phyloP scores from a whole-genome alignment of 2,113 vertebrate genomes.

The Pristiophorus japonicus region DNA sequence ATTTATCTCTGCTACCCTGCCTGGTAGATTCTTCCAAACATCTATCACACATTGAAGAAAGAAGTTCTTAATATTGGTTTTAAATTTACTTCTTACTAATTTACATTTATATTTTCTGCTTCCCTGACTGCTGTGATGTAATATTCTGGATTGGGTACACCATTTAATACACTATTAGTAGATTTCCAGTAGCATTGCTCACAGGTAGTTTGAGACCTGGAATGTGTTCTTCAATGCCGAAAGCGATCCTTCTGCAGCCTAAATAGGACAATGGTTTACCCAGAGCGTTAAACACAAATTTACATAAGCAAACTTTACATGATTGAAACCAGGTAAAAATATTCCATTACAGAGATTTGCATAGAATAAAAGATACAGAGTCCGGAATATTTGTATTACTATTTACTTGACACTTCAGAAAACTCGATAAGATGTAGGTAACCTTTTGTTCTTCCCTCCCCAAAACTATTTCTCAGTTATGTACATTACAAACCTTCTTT shows the following conservation, averaged over 20 bases:
- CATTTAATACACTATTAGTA: neutral
- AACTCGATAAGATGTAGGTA: neutral
- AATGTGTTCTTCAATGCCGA: neutral
- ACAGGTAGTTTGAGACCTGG: neutral
- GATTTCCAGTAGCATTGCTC: neutral
- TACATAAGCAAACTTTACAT: neutral
- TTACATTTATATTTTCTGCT: neutral
- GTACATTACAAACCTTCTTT: neutral
- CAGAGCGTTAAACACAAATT: neutral
- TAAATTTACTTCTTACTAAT: neutral
- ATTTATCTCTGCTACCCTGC: neutral
- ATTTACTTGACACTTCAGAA: neutral
- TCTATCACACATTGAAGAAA: neutral
- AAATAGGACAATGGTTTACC: neutral
- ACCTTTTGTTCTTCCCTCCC: neutral
- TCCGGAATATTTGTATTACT: neutral
- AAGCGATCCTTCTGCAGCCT: neutral
- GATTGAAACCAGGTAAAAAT: neutral
- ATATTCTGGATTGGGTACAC: neutral
- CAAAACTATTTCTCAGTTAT: neutral
- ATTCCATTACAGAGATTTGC: neutral
- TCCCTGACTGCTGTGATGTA: neutral
- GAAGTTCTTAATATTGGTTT: neutral
- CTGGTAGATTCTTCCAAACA: neutral
- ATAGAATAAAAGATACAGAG: neutral